These are phyloP conservation scores for Ophthalmolycus amberensis DNA, from an alignment of 2,113 vertebrate genomes.

Conservation along the genomic window DNA sequence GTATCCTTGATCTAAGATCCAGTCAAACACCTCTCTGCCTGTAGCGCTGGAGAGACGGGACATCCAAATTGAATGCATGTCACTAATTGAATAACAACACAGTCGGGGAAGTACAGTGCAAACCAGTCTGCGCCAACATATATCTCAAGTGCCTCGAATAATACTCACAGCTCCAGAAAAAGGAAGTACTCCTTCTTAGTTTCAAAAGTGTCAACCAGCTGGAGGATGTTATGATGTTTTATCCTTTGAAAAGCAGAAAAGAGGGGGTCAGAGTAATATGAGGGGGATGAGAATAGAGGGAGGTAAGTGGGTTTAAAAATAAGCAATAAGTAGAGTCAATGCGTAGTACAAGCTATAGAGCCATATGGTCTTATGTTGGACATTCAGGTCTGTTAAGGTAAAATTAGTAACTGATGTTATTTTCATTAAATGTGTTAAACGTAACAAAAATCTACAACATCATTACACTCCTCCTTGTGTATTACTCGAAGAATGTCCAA, in stretches of 20 bases:
- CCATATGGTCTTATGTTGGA: not conserved
- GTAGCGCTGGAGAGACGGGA: slow-evolving; percentile 86
- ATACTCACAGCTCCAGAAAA: slow-evolving; percentile 97
- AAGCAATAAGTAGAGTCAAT: slow-evolving; percentile 1
- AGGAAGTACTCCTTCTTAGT: slow-evolving; percentile 99
- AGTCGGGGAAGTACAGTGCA: not conserved
- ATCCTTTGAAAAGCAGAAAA: slow-evolving; percentile 84
- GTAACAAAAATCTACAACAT: not conserved
- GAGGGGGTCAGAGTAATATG: not conserved
- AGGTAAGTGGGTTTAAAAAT: slow-evolving; percentile 13
- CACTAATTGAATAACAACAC: slow-evolving; percentile 16
- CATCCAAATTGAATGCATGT: slow-evolving; percentile 5
- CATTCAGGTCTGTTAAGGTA: not conserved
- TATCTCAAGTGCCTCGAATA: slow-evolving; percentile 24
- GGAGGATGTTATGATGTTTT: slow-evolving; percentile 97
- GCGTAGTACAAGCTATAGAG: not conserved
- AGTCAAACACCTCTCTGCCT: slow-evolving; percentile 97
- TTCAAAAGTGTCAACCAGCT: slow-evolving; percentile 96
- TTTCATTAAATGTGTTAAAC: not conserved
- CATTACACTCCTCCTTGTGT: not conserved
- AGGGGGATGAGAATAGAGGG: not conserved
- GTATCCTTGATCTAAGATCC: slow-evolving; percentile 99
- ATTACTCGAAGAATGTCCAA: not conserved
- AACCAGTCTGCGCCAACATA: not conserved
- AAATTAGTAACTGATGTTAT: not conserved